Percentiles rank a stretch among this genome's conserved stretches.
Evolutionary conservation across 2,797 vertebrate genomes (phyloP).

Genomic region (Coregonus ussuriensis): DNA sequence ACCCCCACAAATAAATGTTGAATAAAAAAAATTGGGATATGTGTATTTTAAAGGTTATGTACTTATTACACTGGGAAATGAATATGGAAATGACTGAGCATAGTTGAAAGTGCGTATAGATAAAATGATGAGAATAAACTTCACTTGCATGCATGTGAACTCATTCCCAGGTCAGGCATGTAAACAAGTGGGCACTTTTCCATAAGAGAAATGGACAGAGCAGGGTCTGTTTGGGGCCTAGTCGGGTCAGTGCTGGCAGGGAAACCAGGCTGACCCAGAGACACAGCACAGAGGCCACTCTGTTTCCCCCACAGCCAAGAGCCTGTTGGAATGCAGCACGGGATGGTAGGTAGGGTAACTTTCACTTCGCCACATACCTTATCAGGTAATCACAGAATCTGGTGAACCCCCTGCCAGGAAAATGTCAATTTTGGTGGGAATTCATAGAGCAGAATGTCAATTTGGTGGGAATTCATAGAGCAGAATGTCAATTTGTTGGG

Average conservation of each 20-base stretch:
- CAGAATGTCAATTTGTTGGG: too few species aligned
- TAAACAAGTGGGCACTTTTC: constrained; percentile 51
- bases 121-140: constrained; percentile 60
- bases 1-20: too few species aligned
- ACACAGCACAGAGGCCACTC: constrained; percentile 68
- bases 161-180: constrained; percentile 55
- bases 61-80: background rate
- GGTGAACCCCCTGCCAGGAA: constrained; percentile 54
- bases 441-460: constrained; percentile 18
- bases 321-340: constrained; percentile 68
- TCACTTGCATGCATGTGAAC: constrained; percentile 40
- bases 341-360: constrained; percentile 71
- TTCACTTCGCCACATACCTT: constrained; percentile 69
- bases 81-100: background rate
- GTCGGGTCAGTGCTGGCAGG: constrained; percentile 56
- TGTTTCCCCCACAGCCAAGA: constrained; percentile 63
- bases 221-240: constrained; percentile 63
- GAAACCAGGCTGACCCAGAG: constrained; percentile 64
- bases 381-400: constrained; percentile 66
- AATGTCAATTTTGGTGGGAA: constrained; percentile 58
- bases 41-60: background rate
- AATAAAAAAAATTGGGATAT: background rate
- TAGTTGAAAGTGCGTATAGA: constrained; percentile 31
- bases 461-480: too few species aligned
- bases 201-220: constrained; percentile 62